Percentiles rank a stretch among this genome's conserved stretches.
phyloP scores from a whole-genome alignment of 2,113 vertebrate genomes.

The Sialia sialis region DNA sequence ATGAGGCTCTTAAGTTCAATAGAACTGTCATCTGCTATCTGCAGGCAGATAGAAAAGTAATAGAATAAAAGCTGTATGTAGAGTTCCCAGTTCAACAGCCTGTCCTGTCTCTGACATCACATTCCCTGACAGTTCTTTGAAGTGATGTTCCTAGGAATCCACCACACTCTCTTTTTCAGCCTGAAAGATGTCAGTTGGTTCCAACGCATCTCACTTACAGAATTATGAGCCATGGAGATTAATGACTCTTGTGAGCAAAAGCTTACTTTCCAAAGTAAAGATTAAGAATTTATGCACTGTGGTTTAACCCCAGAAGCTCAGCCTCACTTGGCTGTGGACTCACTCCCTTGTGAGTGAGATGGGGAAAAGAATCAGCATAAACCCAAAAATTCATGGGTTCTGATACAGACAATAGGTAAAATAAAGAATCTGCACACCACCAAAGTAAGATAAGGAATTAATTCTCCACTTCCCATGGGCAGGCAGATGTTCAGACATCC shows the following conservation, averaged over 20 bases:
- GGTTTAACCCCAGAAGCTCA: background rate
- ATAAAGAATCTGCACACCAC: background rate
- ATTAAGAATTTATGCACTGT: background rate
- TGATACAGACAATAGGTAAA: background rate
- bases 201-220: background rate
- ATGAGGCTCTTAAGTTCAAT: background rate
- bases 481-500: background rate
- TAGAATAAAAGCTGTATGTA: background rate
- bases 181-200: background rate
- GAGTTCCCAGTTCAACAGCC: background rate
- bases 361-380: background rate
- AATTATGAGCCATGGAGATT: background rate
- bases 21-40: background rate
- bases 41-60: background rate
- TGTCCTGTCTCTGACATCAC: background rate
- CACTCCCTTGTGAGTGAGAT: background rate
- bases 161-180: background rate
- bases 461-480: fast-evolving
- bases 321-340: fast-evolving
- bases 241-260: background rate
- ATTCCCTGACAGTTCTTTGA: background rate
- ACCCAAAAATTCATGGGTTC: background rate
- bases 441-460: background rate
- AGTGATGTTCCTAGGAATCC: background rate
- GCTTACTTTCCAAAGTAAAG: background rate